Percentiles rank a stretch among this genome's conserved stretches.
Evolutionary conservation across 2,113 vertebrate species (phyloP).

Genomic region (Calypte anna): DNA sequence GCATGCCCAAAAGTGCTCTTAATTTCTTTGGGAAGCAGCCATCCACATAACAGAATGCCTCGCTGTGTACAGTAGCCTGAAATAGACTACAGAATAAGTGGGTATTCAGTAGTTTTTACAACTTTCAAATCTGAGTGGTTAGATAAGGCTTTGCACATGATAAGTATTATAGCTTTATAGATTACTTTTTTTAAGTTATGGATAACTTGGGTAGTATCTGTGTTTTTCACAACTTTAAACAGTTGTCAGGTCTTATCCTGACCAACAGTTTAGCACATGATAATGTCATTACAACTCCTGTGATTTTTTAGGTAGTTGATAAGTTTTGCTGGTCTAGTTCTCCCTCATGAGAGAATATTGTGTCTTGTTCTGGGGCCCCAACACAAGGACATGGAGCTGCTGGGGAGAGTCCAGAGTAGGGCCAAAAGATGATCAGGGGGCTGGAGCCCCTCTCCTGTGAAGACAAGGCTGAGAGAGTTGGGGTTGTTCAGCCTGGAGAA

Average conservation of each 20-base stretch:
- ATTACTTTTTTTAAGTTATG: background rate
- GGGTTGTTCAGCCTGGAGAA: no score
- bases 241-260: background rate
- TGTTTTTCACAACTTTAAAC: background rate
- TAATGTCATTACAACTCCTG: background rate
- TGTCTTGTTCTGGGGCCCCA: no score
- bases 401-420: no score
- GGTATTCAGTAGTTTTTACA: background rate
- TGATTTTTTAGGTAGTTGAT: background rate
- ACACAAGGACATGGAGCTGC: no score
- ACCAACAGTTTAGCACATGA: background rate
- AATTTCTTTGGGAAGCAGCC: background rate
- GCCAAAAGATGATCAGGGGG: no score
- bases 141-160: background rate
- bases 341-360: no score
- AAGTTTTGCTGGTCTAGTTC: background rate
- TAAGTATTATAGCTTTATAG: background rate
- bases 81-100: background rate
- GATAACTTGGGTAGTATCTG: background rate
- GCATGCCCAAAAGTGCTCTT: background rate
- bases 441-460: no score
- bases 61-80: background rate
- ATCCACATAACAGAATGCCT: background rate
- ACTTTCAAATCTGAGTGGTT: background rate
- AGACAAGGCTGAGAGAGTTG: no score